phyloP scores from a whole-genome alignment of 2,888 invertebrate genomes.

The Drosophila limbata region DNA sequence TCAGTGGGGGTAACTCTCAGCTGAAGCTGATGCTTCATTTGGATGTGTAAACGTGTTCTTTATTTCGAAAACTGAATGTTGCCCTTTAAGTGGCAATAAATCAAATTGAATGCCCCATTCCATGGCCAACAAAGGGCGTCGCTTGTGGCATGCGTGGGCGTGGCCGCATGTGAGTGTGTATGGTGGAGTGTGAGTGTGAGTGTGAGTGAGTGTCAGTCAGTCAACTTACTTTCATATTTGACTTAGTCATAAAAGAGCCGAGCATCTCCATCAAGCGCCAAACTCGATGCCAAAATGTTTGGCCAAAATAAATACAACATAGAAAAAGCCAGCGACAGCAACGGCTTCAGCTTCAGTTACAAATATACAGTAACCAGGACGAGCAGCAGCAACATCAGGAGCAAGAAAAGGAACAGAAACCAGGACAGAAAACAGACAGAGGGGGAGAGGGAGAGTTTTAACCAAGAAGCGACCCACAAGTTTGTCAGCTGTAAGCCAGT shows the following conservation, averaged over 20 bases:
- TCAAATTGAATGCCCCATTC: constrained; percentile 68
- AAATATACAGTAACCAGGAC: not conserved
- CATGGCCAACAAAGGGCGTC: constrained; percentile 31
- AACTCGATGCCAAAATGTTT: constrained; percentile 25
- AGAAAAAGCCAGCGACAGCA: constrained; percentile 45
- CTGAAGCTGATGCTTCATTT: constrained; percentile 69
- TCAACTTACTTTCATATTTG: constrained; percentile 75
- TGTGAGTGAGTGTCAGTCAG: constrained; percentile 42
- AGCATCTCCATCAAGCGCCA: constrained; percentile 40
- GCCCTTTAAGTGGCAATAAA: constrained; percentile 81
- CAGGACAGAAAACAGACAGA: not conserved
- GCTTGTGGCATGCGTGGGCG: constrained; percentile 26
- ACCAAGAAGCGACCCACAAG: constrained; percentile 23
- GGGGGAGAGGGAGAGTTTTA: not conserved
- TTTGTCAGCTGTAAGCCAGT: constrained; percentile 62
- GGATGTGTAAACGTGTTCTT: constrained; percentile 82
- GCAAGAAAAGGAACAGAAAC: not conserved
- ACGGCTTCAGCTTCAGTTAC: constrained; percentile 2
- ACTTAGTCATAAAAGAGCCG: constrained; percentile 76
- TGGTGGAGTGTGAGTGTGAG: constrained; percentile 3
- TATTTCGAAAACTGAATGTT: constrained; percentile 80
- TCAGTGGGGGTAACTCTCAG: constrained; percentile 44
- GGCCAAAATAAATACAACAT: constrained; percentile 50
- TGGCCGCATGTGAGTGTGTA: constrained; percentile 5
- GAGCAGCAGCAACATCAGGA: not conserved